Percentiles rank a stretch among this genome's conserved stretches.
Conservation (phyloP, 2,113 vertebrate genomes). For the Brachyhypopomus gauderio region DNA sequence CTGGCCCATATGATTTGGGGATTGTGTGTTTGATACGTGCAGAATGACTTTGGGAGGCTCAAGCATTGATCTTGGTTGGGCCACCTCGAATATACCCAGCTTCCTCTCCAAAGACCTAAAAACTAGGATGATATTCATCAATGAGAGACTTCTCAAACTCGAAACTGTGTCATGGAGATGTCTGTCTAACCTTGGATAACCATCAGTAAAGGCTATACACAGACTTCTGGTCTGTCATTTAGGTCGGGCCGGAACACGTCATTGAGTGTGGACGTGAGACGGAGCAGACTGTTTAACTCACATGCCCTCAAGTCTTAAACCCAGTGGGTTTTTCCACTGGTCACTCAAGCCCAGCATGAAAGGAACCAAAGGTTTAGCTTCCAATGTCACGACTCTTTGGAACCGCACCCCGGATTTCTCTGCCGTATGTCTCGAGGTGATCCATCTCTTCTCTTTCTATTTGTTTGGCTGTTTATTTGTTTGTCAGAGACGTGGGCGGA, state of each 20-base stretch:
- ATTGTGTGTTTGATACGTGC: too few species aligned
- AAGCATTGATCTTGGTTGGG: too few species aligned
- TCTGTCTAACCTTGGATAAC: slow-evolving; percentile 36
- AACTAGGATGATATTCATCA: slow-evolving; percentile 6
- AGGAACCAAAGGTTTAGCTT: neutral
- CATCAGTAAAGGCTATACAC: slow-evolving; percentile 44
- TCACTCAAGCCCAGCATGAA: slow-evolving; percentile 34
- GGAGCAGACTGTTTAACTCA: slow-evolving; percentile 32
- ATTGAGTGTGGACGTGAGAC: slow-evolving; percentile 38
- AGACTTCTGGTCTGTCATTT: slow-evolving; percentile 19
- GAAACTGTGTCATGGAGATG: slow-evolving; percentile 33
- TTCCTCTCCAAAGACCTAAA: neutral
- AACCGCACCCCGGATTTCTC: neutral
- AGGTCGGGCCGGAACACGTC: slow-evolving; percentile 29
- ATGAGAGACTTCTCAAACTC: slow-evolving; percentile 8
- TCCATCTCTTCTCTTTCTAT: slow-evolving; percentile 3
- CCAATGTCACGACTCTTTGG: too few species aligned
- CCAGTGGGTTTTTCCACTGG: slow-evolving; percentile 40
- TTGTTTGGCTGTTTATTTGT: slow-evolving; percentile 49
- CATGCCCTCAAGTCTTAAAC: slow-evolving; percentile 41
- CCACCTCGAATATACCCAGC: neutral
- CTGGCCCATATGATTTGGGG: too few species aligned
- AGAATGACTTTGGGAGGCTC: too few species aligned
- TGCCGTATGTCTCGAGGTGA: neutral
- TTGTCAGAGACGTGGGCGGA: slow-evolving; percentile 20